Conservation (phyloP, 2,797 vertebrate genomes). For the Centropyge bicolor region DNA sequence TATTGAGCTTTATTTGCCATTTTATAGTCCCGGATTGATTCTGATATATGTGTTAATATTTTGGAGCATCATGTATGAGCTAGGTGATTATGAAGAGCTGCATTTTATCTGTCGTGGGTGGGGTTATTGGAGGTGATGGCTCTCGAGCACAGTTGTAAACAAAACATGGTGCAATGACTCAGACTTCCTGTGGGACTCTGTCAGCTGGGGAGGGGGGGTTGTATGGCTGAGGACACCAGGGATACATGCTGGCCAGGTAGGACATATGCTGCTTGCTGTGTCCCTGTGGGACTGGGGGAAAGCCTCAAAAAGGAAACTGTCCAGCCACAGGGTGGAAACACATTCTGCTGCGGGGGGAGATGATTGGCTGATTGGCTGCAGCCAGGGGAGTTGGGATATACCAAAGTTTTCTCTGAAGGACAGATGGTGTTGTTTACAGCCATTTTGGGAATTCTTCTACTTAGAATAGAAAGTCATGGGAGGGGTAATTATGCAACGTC, state of each 20-base stretch:
- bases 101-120: background rate
- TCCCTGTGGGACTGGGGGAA: slow-evolving; percentile 63
- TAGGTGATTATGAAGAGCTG: background rate
- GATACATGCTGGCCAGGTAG: slow-evolving; percentile 52
- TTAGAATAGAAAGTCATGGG: slow-evolving; percentile 33
- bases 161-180: slow-evolving; percentile 58
- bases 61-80: background rate
- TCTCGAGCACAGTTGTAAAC: slow-evolving; percentile 39
- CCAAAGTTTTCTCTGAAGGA: slow-evolving; percentile 60
- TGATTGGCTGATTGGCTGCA: slow-evolving; percentile 45
- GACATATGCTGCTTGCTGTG: slow-evolving; percentile 67
- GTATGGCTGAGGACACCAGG: slow-evolving; percentile 46
- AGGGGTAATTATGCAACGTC: slow-evolving; percentile 28
- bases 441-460: slow-evolving; percentile 52
- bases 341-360: slow-evolving; percentile 60
- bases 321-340: slow-evolving; percentile 64
- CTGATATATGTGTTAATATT: background rate
- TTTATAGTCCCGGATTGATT: background rate
- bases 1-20: background rate
- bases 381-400: slow-evolving; percentile 68
- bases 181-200: slow-evolving; percentile 50
- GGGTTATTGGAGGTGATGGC: slow-evolving; percentile 17
- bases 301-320: slow-evolving; percentile 66
- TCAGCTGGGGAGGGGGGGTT: slow-evolving; percentile 54
- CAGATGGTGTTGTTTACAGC: slow-evolving; percentile 57